Conservation (phyloP, 2,113 vertebrate genomes). For the Malurus alboscapulatus region DNA sequence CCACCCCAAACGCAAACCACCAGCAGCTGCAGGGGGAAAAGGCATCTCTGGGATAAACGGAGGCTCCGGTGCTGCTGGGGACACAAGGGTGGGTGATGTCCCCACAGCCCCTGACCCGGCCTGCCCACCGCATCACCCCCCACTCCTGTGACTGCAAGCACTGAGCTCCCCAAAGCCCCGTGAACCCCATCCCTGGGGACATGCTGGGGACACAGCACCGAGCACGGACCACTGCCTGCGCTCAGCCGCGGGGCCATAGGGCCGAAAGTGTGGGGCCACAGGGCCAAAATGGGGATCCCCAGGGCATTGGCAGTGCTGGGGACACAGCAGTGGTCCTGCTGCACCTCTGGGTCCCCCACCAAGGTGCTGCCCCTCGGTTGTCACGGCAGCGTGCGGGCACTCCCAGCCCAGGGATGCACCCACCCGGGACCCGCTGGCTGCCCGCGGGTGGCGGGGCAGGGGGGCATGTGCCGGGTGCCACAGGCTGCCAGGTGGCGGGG, state of each 20-base stretch:
- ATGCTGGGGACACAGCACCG: background rate
- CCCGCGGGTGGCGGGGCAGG: background rate
- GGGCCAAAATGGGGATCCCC: too few species aligned
- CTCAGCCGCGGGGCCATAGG: background rate
- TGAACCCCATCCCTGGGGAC: background rate
- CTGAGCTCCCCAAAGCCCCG: background rate
- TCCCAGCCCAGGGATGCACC: background rate
- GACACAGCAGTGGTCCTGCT: background rate
- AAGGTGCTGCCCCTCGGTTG: background rate
- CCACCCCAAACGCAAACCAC: background rate
- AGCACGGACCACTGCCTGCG: fast-evolving
- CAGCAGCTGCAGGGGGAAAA: background rate
- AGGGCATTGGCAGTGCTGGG: fast-evolving
- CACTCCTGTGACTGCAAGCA: background rate
- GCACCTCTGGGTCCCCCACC: background rate
- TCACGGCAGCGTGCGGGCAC: background rate
- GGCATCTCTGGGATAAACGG: background rate
- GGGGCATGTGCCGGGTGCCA: background rate
- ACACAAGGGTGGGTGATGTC: background rate
- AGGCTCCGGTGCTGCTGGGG: background rate
- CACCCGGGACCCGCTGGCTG: background rate
- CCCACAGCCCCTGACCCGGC: background rate
- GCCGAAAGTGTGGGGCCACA: background rate
- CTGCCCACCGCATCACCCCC: background rate
- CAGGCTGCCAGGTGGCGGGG: background rate